A percentile compares a stretch with the other conserved stretches of the same genome.
phyloP scores from a whole-genome alignment of 2,797 vertebrate species.

The Nothura maculosa region DNA sequence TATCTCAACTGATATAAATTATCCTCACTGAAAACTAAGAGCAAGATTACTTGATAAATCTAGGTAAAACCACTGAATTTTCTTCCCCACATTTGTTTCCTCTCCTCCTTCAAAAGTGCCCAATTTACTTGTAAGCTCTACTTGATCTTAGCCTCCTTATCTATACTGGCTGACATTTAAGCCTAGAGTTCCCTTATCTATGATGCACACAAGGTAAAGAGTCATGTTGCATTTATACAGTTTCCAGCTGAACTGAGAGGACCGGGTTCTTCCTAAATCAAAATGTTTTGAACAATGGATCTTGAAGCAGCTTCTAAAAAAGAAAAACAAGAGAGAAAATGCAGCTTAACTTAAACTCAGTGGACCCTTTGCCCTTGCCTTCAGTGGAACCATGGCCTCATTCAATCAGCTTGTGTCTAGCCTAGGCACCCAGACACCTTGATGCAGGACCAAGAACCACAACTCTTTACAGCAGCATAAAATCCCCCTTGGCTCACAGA shows the following conservation, averaged over 20 bases:
- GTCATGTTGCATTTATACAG: background rate
- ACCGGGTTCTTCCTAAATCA: background rate
- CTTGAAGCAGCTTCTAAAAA: background rate
- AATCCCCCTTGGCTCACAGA: background rate
- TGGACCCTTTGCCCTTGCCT: background rate
- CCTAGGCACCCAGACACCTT: background rate
- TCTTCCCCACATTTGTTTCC: background rate
- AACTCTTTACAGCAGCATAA: background rate
- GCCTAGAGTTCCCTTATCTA: background rate
- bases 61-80: background rate
- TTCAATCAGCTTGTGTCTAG: background rate
- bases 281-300: background rate
- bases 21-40: background rate
- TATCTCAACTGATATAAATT: background rate
- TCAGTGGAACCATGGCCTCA: background rate
- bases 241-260: background rate
- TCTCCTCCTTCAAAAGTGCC: background rate
- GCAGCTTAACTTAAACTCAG: background rate
- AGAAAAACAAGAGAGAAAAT: background rate
- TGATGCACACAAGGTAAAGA: background rate
- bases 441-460: background rate
- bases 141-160: background rate
- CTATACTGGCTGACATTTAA: background rate
- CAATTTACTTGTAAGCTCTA: background rate
- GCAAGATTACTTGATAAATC: background rate